A percentile compares a stretch with the other conserved stretches of the same genome.
phyloP scores from a whole-genome alignment of 1,140 invertebrate species.

The Pachypeltis micranthus region DNA sequence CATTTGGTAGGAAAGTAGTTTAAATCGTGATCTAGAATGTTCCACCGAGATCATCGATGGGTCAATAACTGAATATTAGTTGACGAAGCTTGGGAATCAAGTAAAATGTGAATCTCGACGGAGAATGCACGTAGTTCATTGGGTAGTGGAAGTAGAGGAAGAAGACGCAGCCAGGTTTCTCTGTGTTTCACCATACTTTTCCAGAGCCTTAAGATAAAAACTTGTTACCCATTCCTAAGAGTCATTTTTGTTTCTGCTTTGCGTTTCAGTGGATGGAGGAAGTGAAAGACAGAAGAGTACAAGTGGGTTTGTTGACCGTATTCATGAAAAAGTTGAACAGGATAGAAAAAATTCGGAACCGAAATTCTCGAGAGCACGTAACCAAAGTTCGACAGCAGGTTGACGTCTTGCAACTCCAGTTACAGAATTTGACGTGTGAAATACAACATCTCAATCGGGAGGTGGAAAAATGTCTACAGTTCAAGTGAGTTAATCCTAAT shows the following conservation, averaged over 20 bases:
- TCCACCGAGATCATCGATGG: no score
- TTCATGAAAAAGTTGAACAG: slow-evolving; percentile 81
- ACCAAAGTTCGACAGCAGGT: slow-evolving; percentile 71
- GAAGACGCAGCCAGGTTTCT: background rate
- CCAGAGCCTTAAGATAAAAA: background rate
- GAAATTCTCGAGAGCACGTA: slow-evolving; percentile 64
- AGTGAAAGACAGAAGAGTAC: slow-evolving; percentile 50
- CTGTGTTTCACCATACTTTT: background rate
- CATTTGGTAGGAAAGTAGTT: no score
- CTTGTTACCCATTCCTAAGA: background rate
- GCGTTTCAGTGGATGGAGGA: slow-evolving; percentile 44
- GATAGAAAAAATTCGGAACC: slow-evolving; percentile 73
- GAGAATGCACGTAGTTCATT: no score
- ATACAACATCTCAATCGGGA: slow-evolving; percentile 85
- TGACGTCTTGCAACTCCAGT: slow-evolving; percentile 75
- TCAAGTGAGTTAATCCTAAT: slow-evolving; percentile 48
- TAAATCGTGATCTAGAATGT: no score
- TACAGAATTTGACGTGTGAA: slow-evolving; percentile 93
- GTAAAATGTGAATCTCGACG: background rate
- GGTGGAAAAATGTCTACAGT: slow-evolving; percentile 85
- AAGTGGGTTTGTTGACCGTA: slow-evolving; percentile 61
- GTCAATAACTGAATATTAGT: no score
- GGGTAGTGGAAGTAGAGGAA: background rate
- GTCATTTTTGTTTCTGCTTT: slow-evolving; percentile 33
- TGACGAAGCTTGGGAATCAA: background rate